Base-by-base conservation (phyloP, 2,797 vertebrate genomes). In the Pterois miles region DNA sequence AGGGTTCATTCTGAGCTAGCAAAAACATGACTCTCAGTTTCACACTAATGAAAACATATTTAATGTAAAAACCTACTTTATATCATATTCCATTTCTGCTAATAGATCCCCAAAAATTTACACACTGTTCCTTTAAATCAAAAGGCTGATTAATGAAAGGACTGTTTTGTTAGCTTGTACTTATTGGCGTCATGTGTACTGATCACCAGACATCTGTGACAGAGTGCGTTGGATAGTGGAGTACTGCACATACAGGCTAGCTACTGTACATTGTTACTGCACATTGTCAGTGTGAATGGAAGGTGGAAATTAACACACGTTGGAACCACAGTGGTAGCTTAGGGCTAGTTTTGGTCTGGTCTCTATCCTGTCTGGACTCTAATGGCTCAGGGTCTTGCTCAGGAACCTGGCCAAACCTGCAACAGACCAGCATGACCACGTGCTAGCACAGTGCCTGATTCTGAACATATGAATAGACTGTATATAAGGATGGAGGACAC, bases 331-430 rank as follows among this genome's bases (percentile, higher is more conserved):
- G 62, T 65, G 33, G 7, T 43, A 12, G 16, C 4, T 71, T 1
- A 36, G 27, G 27, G 34, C 56, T 16, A 53, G n/a, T 6, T n/a
- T n/a, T 48, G 20, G 20, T 71, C 58, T 22, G 68, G 27, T 53
- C 29, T 62, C 29, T 8, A 40, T 65, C 20, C 27, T 3, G 2
- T 60, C 22, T 68, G 57, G 73, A 62, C 64, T 56, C 43, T 27
- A 25, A 63, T 63, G 40, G 36, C n/a, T 43, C 67, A 23, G 46
- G 65, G 4, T 84, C 80, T 67, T 78, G 63, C 46, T 48, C 46
- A 48, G 2, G 64, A 48, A 48, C 46, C 46, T 3, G 27, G 48
- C 73, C 73, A 48, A 48, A 48, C 46, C 20, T 23, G 18, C 13
- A 14, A 16, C 65, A 48, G 33, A 54, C 36, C 43, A n/a, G n/a